These are phyloP conservation scores for Euzophera pinguis DNA, from an alignment of 2,888 invertebrate genomes.

Conservation along the genomic window DNA sequence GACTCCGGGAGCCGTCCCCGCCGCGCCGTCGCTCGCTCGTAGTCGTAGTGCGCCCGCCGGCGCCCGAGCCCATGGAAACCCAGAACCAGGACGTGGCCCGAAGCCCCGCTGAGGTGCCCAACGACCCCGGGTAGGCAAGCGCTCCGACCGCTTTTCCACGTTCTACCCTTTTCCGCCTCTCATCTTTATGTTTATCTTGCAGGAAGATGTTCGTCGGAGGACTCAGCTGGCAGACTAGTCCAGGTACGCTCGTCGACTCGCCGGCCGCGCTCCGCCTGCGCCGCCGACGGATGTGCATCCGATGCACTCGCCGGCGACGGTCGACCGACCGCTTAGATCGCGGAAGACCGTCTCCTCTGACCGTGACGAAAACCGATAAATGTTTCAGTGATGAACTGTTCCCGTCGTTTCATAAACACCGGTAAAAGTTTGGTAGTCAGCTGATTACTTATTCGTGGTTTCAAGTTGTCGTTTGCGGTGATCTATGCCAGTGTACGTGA, in stretches of 20 bases:
- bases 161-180: slow-evolving; percentile 38
- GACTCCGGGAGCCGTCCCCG: slow-evolving; percentile 82
- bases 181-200: slow-evolving; percentile 83
- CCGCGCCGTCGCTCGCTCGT: slow-evolving; percentile 78
- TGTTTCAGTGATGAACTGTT: slow-evolving; percentile 54
- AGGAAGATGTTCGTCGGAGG: slow-evolving; percentile 99
- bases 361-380: slow-evolving; percentile 39
- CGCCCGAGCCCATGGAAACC: slow-evolving; percentile 83
- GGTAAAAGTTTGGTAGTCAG: slow-evolving; percentile 75
- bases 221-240: slow-evolving; percentile 99
- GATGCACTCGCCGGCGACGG: slow-evolving; percentile 52
- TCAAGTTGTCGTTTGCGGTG: slow-evolving; percentile 45
- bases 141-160: slow-evolving; percentile 26
- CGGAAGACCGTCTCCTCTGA: slow-evolving; percentile 37
- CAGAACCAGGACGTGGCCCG: slow-evolving; percentile 89
- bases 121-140: slow-evolving; percentile 92
- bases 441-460: slow-evolving; percentile 61
- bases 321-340: slow-evolving; percentile 42
- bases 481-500: slow-evolving; percentile 39
- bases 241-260: slow-evolving; percentile 86
- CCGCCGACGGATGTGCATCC: slow-evolving; percentile 59
- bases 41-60: slow-evolving; percentile 80
- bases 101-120: slow-evolving; percentile 94
- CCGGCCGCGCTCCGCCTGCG: slow-evolving; percentile 48
- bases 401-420: slow-evolving; percentile 60